phyloP scores from a whole-genome alignment of 2,797 vertebrate genomes.

The Sebastes reedi region DNA sequence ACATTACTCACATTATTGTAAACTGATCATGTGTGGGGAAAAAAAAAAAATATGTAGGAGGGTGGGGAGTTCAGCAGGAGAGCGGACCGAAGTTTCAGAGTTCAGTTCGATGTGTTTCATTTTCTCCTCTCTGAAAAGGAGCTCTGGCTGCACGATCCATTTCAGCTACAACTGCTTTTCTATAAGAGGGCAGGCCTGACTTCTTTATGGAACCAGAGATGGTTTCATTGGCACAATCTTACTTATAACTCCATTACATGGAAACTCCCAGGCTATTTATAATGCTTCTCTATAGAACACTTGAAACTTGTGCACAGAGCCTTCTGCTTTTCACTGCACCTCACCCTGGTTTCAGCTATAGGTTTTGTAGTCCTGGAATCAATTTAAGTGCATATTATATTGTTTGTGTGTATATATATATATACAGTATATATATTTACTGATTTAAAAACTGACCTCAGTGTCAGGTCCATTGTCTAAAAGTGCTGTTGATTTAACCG shows the following conservation, averaged over 20 bases:
- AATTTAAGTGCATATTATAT: background rate
- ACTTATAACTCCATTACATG: constrained; percentile 11
- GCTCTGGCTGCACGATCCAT: constrained; percentile 32
- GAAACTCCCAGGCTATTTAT: background rate
- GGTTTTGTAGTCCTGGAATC: background rate
- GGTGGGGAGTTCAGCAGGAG: constrained; percentile 14
- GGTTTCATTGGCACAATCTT: no score
- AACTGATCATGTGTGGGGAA: constrained; percentile 43
- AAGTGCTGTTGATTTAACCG: background rate
- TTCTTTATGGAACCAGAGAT: background rate
- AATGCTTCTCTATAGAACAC: background rate
- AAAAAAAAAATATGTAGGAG: background rate
- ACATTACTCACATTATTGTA: constrained; percentile 55
- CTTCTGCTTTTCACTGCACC: background rate
- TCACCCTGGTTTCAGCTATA: background rate
- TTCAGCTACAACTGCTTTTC: constrained; percentile 13
- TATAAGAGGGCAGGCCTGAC: background rate
- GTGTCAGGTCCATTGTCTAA: background rate
- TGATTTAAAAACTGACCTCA: no score
- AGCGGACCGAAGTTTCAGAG: background rate
- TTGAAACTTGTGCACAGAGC: background rate
- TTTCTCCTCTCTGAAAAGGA: constrained; percentile 30
- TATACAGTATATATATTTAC: no score
- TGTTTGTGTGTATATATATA: no score
- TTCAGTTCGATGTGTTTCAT: constrained; percentile 39